These are phyloP conservation scores for Loris lydekkerianus DNA, from an alignment of 2,797 vertebrate genomes.

Conservation along the genomic window DNA sequence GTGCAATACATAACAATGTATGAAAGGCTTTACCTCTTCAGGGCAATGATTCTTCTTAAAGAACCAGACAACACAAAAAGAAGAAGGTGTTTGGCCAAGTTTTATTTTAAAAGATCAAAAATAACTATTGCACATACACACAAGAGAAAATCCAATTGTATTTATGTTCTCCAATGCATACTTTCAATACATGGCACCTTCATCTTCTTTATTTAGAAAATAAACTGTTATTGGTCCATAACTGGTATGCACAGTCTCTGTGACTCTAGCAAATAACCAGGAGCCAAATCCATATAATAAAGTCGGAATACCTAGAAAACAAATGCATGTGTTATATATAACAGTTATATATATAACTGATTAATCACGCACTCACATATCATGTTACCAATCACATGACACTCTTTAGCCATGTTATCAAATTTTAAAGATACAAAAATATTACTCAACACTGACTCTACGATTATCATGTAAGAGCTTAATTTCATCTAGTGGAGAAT, in stretches of 20 bases:
- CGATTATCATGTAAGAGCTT: constrained; percentile 33
- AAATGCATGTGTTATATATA: constrained; percentile 77
- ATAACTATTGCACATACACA: constrained; percentile 75
- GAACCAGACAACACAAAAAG: not conserved
- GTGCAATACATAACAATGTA: constrained; percentile 15
- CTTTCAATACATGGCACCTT: constrained; percentile 92
- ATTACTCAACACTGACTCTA: not conserved
- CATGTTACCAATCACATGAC: not conserved
- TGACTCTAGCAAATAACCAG: constrained; percentile 95
- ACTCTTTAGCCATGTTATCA: constrained; percentile 28
- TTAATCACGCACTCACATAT: not conserved
- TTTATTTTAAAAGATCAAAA: constrained; percentile 79
- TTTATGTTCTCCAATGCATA: constrained; percentile 18
- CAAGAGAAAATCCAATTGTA: constrained; percentile 67
- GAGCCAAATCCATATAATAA: constrained; percentile 97
- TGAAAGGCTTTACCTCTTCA: constrained; percentile 66
- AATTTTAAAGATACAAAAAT: constrained; percentile 32
- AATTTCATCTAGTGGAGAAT: constrained; percentile 40
- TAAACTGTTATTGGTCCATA: constrained; percentile 95
- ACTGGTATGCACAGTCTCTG: constrained; percentile 95
- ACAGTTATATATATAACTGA: not conserved
- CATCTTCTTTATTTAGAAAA: constrained; percentile 98
- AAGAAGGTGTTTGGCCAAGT: constrained; percentile 63
- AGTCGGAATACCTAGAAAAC: constrained; percentile 94
- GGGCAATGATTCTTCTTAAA: constrained; percentile 69